Evolutionary conservation across 2,113 vertebrate species (phyloP).

Genomic region (Oreochromis niloticus): DNA sequence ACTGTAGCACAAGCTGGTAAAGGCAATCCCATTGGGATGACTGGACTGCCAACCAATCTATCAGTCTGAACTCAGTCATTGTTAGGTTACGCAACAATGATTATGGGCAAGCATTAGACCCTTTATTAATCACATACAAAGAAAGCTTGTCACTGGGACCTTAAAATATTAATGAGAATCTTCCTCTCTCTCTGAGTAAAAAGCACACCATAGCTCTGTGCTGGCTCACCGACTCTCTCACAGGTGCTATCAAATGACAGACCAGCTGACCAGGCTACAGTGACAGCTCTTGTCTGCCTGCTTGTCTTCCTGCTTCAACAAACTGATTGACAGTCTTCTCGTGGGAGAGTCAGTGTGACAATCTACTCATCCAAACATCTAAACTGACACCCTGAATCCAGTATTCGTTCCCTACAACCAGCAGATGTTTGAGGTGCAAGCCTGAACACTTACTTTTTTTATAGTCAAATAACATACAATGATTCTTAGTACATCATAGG

Average conservation of each 20-base stretch:
- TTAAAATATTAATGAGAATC: slow-evolving; percentile 68
- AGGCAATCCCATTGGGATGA: background rate
- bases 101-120: background rate
- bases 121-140: slow-evolving; percentile 36
- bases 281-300: background rate
- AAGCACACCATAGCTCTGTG: background rate
- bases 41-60: background rate
- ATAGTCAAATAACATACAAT: background rate
- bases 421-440: background rate
- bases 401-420: background rate
- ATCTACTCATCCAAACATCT: background rate
- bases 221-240: background rate
- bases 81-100: background rate
- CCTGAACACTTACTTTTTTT: background rate
- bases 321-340: background rate
- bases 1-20: background rate
- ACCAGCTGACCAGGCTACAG: slow-evolving; percentile 32
- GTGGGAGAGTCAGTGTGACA: background rate
- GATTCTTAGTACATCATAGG: background rate
- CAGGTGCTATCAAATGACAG: slow-evolving; percentile 58
- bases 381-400: background rate
- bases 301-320: background rate
- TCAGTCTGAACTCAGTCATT: background rate
- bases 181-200: background rate
- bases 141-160: slow-evolving; percentile 30